phyloP scores from a whole-genome alignment of 2,888 invertebrate genomes.

The Plebejus argus region DNA sequence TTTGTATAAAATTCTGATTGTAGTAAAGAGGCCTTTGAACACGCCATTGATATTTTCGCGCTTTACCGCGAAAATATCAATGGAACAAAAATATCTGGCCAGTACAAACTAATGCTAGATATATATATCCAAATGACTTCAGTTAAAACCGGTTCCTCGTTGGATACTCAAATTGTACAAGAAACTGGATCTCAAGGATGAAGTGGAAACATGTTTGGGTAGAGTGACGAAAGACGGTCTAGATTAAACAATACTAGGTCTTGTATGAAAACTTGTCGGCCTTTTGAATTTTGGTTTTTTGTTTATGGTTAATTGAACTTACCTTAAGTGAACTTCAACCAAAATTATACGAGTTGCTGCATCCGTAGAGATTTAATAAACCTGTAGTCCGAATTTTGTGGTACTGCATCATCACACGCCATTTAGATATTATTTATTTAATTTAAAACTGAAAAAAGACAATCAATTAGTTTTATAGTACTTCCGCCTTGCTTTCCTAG shows the following conservation, averaged over 20 bases:
- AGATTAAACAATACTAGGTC: constrained; percentile 18
- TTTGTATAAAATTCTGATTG: no score
- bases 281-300: constrained; percentile 11
- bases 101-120: neutral
- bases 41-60: neutral
- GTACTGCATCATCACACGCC: no score
- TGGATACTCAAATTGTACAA: constrained; percentile 29
- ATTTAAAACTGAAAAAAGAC: no score
- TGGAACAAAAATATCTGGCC: neutral
- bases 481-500: no score
- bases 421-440: no score
- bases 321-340: no score
- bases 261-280: constrained; percentile 12
- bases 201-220: constrained; percentile 25
- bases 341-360: no score
- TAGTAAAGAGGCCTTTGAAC: neutral
- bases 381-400: no score
- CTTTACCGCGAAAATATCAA: neutral
- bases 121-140: neutral
- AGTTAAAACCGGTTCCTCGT: constrained; percentile 24
- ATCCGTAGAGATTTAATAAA: no score
- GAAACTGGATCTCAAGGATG: constrained; percentile 31
- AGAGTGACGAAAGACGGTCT: constrained; percentile 30
- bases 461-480: no score
- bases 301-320: no score